Conservation (phyloP, 2,888 invertebrate genomes). For the Apotomis turbidana region DNA sequence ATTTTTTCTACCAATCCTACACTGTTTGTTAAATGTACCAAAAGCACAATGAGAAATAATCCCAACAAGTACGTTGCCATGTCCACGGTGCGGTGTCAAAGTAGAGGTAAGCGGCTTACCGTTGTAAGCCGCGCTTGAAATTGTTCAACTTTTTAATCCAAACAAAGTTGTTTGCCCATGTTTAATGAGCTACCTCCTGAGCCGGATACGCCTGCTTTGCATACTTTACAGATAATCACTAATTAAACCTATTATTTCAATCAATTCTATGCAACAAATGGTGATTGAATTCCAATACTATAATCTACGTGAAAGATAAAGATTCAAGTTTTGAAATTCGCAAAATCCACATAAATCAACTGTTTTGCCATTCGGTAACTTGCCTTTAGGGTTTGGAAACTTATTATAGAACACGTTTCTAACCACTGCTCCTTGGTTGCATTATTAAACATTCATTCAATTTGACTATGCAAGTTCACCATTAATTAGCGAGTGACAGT, state of each 20-base stretch:
- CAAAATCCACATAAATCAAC: too few species aligned
- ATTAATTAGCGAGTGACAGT: neutral
- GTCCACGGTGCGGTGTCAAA: constrained; percentile 17
- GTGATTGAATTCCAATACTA: neutral
- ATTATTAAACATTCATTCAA: neutral
- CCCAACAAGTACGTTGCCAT: constrained; percentile 4
- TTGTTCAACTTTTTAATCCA: constrained; percentile 37
- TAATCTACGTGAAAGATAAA: too few species aligned
- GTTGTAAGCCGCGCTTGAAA: constrained; percentile 28
- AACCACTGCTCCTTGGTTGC: too few species aligned
- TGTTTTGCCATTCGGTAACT: neutral
- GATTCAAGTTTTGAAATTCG: too few species aligned
- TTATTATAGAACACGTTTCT: too few species aligned
- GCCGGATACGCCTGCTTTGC: neutral
- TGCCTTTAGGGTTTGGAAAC: too few species aligned
- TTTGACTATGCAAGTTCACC: neutral
- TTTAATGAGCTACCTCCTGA: constrained; percentile 18
- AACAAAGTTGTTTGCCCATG: constrained; percentile 27
- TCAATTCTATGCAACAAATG: neutral
- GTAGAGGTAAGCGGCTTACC: constrained; percentile 34
- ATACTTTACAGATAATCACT: neutral
- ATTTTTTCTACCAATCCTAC: too few species aligned
- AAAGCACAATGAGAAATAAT: neutral
- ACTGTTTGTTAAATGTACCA: neutral
- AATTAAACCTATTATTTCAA: neutral